Evolutionary conservation across 2,888 invertebrate species (phyloP), one percentile per base, ranked within the genome.

Genomic region (Formica aserva): DNA sequence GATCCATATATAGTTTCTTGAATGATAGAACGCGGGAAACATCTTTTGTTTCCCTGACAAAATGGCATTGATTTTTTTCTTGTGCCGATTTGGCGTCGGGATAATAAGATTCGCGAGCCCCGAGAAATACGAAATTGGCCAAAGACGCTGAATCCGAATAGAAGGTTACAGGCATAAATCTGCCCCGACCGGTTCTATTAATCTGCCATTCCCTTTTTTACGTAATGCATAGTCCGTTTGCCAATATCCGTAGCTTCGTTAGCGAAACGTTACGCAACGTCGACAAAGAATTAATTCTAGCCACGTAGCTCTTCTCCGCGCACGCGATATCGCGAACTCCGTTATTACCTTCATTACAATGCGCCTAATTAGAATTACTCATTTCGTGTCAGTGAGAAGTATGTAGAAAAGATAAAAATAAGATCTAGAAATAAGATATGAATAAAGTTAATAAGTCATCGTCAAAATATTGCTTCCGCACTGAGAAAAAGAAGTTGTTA

Each of bases 201-300:
- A 71, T 38, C 26, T 8, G 15, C 6, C 60, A 38, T 45, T 60
- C 13, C 22, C 18, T 60, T 60, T 78, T 78, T 78, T 78, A 78
- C 45, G 22, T 71, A 78, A 78, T 15, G 45, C 22, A 18, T 41
- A 48, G 48, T 18, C 8, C 15, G 35, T n/a, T 81, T 18, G 62
- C 63, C 35, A 48, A 63, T 63, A 75, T 52, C 11, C 15, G 29
- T 52, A 81, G 29, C n/a, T 81, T 81, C 38, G 63, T 81, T 75
- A 75, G 1, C 29, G 63, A 81, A 75, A 65, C 29, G 29, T 75
- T 81, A 52, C 71, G 71, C 45, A 78, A 78, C 60, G 41, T 41
- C 26, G 45, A 60, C 32, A 22, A 71, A 71, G 60, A 78, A 78
- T 78, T 78, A 78, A 78, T 78, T 71, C 78, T 60, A 60, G 35